Evolutionary conservation across 2,113 vertebrate genomes (phyloP).

Genomic region (Triplophysa rosa): DNA sequence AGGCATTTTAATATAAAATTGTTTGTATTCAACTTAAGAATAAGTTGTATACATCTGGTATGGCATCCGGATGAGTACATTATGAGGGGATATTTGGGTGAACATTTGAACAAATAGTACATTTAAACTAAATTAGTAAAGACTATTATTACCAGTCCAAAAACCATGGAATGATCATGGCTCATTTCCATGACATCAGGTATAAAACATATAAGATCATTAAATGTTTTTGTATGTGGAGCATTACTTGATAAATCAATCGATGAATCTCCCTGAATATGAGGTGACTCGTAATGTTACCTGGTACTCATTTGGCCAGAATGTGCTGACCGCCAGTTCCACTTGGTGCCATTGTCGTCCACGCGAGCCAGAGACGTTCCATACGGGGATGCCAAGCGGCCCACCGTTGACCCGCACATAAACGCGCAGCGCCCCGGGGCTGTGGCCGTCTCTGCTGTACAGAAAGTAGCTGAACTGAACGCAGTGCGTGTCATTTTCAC

Average conservation of each 20-base stretch:
- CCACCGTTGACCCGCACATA: conserved; percentile 90
- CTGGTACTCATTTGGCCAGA: conserved; percentile 98
- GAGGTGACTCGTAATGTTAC: conserved; percentile 62
- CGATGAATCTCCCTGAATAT: background rate
- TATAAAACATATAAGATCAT: no score
- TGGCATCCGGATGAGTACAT: no score
- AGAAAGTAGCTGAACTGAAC: conserved; percentile 98
- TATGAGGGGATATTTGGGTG: no score
- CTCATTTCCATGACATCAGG: no score
- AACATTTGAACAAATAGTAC: no score
- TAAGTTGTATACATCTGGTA: no score
- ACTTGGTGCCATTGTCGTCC: conserved; percentile 94
- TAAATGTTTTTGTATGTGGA: no score
- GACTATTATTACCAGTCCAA: no score
- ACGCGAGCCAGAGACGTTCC: conserved; percentile 86
- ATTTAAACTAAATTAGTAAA: no score
- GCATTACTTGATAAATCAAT: background rate
- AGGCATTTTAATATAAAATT: no score
- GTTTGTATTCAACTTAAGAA: no score
- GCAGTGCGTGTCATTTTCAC: conserved; percentile 97
- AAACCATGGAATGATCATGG: no score
- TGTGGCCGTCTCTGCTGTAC: conserved; percentile 90
- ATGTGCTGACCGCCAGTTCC: conserved; percentile 94
- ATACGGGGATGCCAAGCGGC: conserved; percentile 85
- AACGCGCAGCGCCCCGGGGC: conserved; percentile 84